These are phyloP conservation scores for Drosophila cardini DNA, from an alignment of 1,140 invertebrate genomes.

Conservation along the genomic window DNA sequence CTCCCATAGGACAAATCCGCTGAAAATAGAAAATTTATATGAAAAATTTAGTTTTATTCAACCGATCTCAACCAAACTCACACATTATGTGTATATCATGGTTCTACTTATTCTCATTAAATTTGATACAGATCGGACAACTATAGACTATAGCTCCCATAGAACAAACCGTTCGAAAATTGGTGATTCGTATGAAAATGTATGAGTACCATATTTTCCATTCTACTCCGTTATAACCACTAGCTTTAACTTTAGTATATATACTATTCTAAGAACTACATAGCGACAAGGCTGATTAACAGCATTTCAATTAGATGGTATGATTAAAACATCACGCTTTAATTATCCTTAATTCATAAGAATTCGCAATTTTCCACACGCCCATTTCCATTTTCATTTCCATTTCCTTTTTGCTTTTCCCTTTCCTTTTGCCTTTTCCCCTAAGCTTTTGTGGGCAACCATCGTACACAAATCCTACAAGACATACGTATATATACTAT, in stretches of 20 bases:
- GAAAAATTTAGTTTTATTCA: too few relatives aligned
- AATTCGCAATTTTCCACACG: not conserved
- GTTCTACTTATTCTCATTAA: too few relatives aligned
- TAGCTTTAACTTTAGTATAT: not conserved
- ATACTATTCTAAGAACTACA: not conserved
- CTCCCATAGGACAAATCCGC: too few relatives aligned
- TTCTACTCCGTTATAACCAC: too few relatives aligned
- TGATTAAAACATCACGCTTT: constrained; percentile 42
- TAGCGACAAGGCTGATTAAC: constrained; percentile 22
- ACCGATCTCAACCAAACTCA: too few relatives aligned
- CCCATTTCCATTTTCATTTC: not conserved
- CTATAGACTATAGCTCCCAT: too few relatives aligned
- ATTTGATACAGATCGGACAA: too few relatives aligned
- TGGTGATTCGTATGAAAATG: too few relatives aligned
- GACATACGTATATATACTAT: not conserved
- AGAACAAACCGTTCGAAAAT: too few relatives aligned
- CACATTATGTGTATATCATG: too few relatives aligned
- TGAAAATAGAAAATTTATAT: too few relatives aligned
- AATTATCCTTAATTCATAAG: constrained; percentile 8
- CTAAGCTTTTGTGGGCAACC: constrained; percentile 27
- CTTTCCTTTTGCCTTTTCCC: not conserved
- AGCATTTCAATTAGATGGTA: constrained; percentile 48
- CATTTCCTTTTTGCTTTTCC: not conserved
- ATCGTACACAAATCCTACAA: constrained; percentile 36
- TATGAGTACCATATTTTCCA: too few relatives aligned